These are phyloP conservation scores for Platysternon megacephalum DNA, from an alignment of 2,113 vertebrate species.

Conservation along the genomic window DNA sequence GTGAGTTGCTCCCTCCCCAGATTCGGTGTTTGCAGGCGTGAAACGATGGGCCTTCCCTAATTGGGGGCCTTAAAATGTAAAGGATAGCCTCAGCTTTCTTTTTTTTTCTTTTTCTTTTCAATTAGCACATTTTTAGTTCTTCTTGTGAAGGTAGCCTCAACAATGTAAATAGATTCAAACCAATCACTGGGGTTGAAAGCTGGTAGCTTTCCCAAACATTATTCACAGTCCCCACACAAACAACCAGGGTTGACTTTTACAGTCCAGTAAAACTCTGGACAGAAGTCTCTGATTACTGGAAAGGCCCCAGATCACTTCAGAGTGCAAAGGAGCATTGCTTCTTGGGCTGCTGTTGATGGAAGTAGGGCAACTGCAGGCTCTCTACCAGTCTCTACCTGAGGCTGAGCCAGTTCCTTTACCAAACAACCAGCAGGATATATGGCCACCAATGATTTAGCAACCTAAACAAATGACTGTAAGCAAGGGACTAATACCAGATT, in stretches of 20 bases:
- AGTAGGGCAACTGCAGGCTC: background rate
- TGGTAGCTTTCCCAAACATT: background rate
- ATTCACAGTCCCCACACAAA: background rate
- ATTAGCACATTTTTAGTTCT: background rate
- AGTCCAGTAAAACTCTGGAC: background rate
- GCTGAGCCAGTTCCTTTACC: background rate
- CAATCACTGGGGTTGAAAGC: background rate
- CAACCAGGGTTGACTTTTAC: background rate
- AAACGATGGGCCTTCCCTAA: background rate
- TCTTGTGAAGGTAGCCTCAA: background rate
- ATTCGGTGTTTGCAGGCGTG: background rate
- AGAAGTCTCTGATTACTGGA: background rate
- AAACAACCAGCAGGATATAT: background rate
- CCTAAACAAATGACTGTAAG: background rate
- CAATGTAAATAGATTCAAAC: background rate
- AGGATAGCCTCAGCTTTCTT: background rate
- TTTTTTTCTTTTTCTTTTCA: background rate
- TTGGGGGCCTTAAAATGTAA: background rate
- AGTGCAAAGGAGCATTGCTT: background rate
- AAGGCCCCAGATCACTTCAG: background rate
- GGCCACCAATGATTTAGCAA: background rate
- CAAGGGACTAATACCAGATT: background rate
- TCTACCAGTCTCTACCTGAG: background rate
- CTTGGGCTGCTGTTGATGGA: background rate
- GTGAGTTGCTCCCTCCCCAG: background rate